Evolutionary conservation across 2,113 vertebrate genomes (phyloP).

Genomic region (Larimichthys polyactis): DNA sequence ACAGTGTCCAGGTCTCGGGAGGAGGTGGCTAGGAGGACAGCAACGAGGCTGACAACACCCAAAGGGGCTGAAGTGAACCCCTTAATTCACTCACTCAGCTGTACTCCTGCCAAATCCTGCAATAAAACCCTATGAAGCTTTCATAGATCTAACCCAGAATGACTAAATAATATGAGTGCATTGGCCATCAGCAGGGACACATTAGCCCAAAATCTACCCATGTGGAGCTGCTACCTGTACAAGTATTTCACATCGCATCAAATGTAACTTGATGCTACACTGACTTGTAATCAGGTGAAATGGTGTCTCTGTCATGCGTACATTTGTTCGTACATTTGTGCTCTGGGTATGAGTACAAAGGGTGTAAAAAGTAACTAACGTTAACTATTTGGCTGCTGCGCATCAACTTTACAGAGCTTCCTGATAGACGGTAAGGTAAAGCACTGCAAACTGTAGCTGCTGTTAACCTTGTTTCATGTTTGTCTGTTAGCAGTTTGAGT

Average conservation of each 20-base stretch:
- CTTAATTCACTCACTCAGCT: slow-evolving; percentile 29
- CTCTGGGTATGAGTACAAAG: too few relatives aligned
- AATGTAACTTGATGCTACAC: too few relatives aligned
- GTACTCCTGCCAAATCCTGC: slow-evolving; percentile 39
- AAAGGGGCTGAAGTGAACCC: slow-evolving; percentile 5
- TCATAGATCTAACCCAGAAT: slow-evolving; percentile 12
- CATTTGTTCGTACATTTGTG: too few relatives aligned
- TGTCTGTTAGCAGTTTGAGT: too few relatives aligned
- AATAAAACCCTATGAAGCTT: slow-evolving; percentile 52
- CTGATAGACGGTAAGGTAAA: too few relatives aligned
- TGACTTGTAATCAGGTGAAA: too few relatives aligned
- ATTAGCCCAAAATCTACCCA: neutral
- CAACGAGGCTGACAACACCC: neutral
- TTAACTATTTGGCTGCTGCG: too few relatives aligned
- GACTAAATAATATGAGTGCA: slow-evolving; percentile 14
- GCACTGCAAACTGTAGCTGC: too few relatives aligned
- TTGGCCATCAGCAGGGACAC: neutral
- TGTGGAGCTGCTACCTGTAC: neutral
- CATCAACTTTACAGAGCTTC: too few relatives aligned
- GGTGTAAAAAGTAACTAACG: too few relatives aligned
- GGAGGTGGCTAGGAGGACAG: neutral
- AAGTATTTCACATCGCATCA: neutral
- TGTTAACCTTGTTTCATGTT: too few relatives aligned
- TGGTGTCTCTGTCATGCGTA: too few relatives aligned
- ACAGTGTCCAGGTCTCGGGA: slow-evolving; percentile 31